Conservation (phyloP, 2,113 vertebrate genomes). For the Recurvirostra avosetta region DNA sequence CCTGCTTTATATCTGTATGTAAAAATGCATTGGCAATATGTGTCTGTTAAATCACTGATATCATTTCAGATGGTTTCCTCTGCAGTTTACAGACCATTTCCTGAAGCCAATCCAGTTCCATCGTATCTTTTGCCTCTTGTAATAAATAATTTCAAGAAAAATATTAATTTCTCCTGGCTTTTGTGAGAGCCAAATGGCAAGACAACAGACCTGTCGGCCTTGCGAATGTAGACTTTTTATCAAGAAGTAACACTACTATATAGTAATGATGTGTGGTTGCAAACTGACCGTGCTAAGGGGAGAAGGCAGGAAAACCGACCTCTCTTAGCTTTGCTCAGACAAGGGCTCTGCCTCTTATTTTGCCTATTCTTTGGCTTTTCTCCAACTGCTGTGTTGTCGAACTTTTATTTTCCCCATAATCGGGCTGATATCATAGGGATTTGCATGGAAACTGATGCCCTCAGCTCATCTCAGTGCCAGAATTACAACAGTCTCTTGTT, state of each 20-base stretch:
- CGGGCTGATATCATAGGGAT: slow-evolving; percentile 26
- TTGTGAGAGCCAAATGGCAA: background rate
- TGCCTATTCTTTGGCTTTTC: background rate
- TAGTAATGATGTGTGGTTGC: background rate
- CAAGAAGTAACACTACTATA: background rate
- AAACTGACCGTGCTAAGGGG: background rate
- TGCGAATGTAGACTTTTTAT: background rate
- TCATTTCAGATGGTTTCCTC: background rate
- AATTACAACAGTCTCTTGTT: slow-evolving; percentile 33
- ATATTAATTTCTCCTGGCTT: background rate
- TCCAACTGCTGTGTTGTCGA: background rate
- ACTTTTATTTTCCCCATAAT: background rate
- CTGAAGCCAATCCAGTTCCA: background rate
- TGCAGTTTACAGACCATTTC: background rate
- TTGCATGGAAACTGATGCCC: background rate
- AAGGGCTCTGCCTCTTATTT: background rate
- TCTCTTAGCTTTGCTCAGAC: background rate
- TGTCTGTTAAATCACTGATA: background rate
- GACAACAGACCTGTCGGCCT: background rate
- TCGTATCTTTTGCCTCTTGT: background rate
- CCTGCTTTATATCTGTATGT: background rate
- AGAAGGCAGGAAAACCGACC: background rate
- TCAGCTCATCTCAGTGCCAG: slow-evolving; percentile 6
- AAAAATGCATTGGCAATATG: background rate
- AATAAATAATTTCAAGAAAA: background rate